These are phyloP conservation scores for Drosophila parabipectinata DNA, from an alignment of 1,140 invertebrate species.

Conservation along the genomic window DNA sequence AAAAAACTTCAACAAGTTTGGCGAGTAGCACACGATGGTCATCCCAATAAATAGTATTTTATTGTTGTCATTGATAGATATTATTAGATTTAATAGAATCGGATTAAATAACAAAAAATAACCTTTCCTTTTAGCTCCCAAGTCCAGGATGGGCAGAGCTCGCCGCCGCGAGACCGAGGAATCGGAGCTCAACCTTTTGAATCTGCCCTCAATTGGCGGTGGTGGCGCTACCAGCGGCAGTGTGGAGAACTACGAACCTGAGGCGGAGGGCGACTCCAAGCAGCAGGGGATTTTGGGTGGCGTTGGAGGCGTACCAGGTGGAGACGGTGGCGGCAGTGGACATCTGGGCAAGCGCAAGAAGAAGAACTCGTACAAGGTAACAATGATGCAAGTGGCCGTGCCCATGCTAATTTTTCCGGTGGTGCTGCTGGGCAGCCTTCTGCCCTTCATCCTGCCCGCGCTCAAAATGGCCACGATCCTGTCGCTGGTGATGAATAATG, in stretches of 20 bases:
- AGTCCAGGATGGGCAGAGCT: slow-evolving; percentile 58
- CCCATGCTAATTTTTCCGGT: slow-evolving; percentile 79
- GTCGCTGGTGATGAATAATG: slow-evolving; percentile 80
- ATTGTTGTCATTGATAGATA: background rate
- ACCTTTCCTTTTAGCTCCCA: slow-evolving; percentile 24
- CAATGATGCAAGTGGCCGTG: slow-evolving; percentile 78
- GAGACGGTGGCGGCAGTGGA: slow-evolving; percentile 31
- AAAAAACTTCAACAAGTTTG: background rate
- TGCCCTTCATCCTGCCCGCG: slow-evolving; percentile 77
- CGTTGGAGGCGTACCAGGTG: slow-evolving; percentile 23
- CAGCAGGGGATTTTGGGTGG: slow-evolving; percentile 46
- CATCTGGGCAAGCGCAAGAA: slow-evolving; percentile 54
- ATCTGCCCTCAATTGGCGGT: slow-evolving; percentile 50
- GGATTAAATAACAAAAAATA: background rate
- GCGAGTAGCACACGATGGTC: background rate
- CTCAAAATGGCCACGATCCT: slow-evolving; percentile 83
- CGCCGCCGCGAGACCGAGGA: slow-evolving; percentile 63
- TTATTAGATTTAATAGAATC: background rate
- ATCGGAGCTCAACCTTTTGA: slow-evolving; percentile 58
- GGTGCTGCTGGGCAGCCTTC: slow-evolving; percentile 70
- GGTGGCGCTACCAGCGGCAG: slow-evolving; percentile 53
- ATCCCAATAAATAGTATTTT: slow-evolving; percentile 9
- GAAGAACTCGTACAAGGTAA: slow-evolving; percentile 63
- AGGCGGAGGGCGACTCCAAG: slow-evolving; percentile 67
- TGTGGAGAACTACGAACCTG: slow-evolving; percentile 63